These are phyloP conservation scores for Malacosoma neustria DNA, from an alignment of 2,888 invertebrate genomes.

Conservation along the genomic window DNA sequence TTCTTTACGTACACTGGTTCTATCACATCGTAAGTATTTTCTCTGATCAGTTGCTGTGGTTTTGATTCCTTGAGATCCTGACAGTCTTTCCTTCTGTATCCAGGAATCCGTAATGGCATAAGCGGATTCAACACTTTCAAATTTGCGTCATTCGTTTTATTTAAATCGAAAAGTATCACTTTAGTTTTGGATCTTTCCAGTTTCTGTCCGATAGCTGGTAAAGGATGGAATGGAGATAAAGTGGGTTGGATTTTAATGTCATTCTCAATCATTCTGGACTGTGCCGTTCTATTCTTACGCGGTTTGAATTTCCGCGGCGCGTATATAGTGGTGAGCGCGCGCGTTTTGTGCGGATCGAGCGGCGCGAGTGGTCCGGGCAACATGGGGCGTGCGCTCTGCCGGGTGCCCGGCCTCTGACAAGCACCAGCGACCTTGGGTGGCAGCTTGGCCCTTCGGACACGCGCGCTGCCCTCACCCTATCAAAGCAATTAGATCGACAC, in stretches of 20 bases:
- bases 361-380: conserved; percentile 57
- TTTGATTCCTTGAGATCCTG: conserved; percentile 29
- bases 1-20: conserved; percentile 49
- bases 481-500: conserved; percentile 22
- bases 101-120: conserved; percentile 49
- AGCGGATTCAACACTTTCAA: conserved; percentile 51
- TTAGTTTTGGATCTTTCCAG: conserved; percentile 45
- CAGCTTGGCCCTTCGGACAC: conserved; percentile 13
- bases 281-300: conserved; percentile 53
- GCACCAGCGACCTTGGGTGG: conserved; percentile 46
- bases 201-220: conserved; percentile 64
- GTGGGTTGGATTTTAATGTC: conserved; percentile 45
- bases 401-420: conserved; percentile 51
- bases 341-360: conserved; percentile 51
- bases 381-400: conserved; percentile 48
- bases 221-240: conserved; percentile 60
- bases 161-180: conserved; percentile 54
- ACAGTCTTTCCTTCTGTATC: conserved; percentile 35
- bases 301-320: conserved; percentile 57
- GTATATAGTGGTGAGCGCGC: conserved; percentile 63
- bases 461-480: conserved; percentile 20
- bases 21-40: conserved; percentile 65
- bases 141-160: conserved; percentile 31
- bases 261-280: conserved; percentile 58
- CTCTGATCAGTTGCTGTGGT: conserved; percentile 51